phyloP scores from a whole-genome alignment of 92 coral and sea anemone species.

The Diadumene lineata region DNA sequence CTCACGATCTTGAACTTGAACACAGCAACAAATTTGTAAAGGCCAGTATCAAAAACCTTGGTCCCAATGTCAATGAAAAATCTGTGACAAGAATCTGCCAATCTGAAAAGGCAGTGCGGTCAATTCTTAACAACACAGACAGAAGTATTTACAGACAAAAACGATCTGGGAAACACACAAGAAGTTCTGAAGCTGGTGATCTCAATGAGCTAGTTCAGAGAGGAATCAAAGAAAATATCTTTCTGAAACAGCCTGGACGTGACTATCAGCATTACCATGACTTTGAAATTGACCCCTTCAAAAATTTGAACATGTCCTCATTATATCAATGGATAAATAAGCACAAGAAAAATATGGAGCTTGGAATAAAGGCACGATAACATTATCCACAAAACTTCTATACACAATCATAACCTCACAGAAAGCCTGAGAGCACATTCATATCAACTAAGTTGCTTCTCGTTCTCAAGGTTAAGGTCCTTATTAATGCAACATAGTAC shows the following conservation, averaged over 20 bases:
- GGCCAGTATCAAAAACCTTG: constrained; percentile 36
- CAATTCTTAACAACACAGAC: constrained; percentile 17
- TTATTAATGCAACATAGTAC: too few species aligned
- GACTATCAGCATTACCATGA: not conserved
- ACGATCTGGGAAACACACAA: constrained; percentile 15
- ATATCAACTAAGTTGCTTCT: too few species aligned
- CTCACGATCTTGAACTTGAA: constrained; percentile 31
- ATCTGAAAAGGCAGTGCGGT: constrained; percentile 28
- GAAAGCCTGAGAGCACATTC: too few species aligned
- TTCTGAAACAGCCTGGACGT: constrained; percentile 28
- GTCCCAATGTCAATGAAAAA: constrained; percentile 41
- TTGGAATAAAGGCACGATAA: constrained; percentile 38
- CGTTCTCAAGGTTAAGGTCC: too few species aligned
- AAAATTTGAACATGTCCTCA: constrained; percentile 5
- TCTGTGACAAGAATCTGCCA: constrained; percentile 30
- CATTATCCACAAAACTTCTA: too few species aligned
- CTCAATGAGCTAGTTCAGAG: constrained; percentile 26
- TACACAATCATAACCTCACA: too few species aligned
- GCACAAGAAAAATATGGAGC: constrained; percentile 33
- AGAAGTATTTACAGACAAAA: constrained; percentile 7
- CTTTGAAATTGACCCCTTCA: constrained; percentile 27
- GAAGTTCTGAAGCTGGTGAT: constrained; percentile 4
- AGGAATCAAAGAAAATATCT: constrained; percentile 17
- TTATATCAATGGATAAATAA: constrained; percentile 26
- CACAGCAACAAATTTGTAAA: constrained; percentile 37